Conservation (phyloP, 35 echinoderm and acorn worm genomes). For the Nesometra sesokonis region DNA sequence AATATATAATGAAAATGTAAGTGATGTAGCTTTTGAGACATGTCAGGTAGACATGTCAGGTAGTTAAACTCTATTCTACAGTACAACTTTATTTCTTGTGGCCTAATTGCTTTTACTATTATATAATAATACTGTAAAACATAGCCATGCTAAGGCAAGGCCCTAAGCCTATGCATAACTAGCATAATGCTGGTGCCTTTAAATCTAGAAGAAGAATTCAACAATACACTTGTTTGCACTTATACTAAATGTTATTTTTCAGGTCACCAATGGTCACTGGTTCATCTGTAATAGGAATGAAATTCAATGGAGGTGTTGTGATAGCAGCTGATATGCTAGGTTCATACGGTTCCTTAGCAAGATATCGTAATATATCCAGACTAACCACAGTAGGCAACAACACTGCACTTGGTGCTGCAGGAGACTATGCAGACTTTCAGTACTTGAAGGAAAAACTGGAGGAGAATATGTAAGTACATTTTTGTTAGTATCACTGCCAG, state of each 20-base stretch:
- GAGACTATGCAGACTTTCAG: conserved; percentile 96
- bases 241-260: background rate
- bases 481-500: background rate
- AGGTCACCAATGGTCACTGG: conserved; percentile 88
- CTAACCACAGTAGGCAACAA: conserved; percentile 60
- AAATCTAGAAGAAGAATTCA: no score
- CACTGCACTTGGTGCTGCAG: conserved; percentile 56
- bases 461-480: conserved; percentile 95
- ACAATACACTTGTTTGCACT: no score
- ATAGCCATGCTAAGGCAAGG: background rate
- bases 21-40: no score
- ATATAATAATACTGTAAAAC: background rate
- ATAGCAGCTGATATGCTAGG: conserved; percentile 95
- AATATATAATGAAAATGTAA: no score
- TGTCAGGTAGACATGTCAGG: no score
- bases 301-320: conserved; percentile 87
- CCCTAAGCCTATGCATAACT: background rate
- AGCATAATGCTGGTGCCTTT: no score
- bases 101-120: no score
- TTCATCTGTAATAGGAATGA: conserved; percentile 88
- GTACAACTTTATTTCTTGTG: no score
- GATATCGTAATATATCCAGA: conserved; percentile 75
- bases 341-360: conserved; percentile 90
- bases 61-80: no score
- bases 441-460: conserved; percentile 72